Percentiles rank a stretch among this genome's conserved stretches.
These are phyloP conservation scores for Electrophaes corylata DNA, from an alignment of 2,888 invertebrate species.

Conservation along the genomic window DNA sequence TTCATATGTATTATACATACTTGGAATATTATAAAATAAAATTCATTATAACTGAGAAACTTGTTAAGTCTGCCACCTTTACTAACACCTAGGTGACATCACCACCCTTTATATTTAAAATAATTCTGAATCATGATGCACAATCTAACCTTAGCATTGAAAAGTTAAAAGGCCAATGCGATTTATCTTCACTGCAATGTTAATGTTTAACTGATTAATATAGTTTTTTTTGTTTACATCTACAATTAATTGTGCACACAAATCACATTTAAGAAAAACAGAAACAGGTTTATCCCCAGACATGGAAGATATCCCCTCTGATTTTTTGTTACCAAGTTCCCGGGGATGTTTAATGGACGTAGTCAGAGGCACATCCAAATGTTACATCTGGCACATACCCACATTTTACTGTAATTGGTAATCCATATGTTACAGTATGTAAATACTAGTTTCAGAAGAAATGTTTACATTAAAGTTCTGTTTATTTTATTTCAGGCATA, in stretches of 20 bases:
- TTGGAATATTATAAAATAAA: too few species aligned
- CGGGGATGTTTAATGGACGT: too few species aligned
- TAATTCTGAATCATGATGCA: conserved; percentile 18
- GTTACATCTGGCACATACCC: too few species aligned
- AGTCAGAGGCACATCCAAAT: too few species aligned
- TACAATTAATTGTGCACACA: too few species aligned
- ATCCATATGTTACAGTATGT: not conserved
- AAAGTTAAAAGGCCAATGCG: conserved; percentile 11
- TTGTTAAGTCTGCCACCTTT: not conserved
- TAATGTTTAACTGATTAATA: not conserved
- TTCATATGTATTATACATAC: too few species aligned
- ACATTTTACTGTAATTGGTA: too few species aligned
- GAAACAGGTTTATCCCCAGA: too few species aligned
- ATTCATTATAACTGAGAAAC: not conserved
- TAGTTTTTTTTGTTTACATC: not conserved
- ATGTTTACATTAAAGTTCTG: not conserved
- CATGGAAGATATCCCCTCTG: too few species aligned
- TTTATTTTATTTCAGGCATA: not conserved
- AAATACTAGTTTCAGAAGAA: too few species aligned
- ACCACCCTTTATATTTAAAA: conserved; percentile 40
- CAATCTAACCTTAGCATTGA: conserved; percentile 12
- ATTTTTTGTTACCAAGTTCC: too few species aligned
- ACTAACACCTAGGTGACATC: conserved; percentile 15
- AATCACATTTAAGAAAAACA: too few species aligned
- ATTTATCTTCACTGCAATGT: conserved; percentile 15